Base-by-base conservation (phyloP, 1,140 invertebrate species). In the Cylas formicarius region DNA sequence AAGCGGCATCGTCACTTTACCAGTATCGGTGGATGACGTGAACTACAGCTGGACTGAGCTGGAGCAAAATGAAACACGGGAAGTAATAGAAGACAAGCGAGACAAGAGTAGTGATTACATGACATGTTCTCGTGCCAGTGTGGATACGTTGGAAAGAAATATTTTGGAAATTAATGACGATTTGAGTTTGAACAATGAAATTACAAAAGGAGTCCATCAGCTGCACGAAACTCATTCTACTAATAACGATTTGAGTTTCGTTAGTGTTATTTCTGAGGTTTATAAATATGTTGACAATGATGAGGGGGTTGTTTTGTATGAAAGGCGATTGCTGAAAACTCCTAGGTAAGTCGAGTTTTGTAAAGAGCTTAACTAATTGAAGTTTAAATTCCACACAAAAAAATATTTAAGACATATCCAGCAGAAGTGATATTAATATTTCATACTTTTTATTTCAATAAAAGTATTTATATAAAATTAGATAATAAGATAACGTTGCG, bases 281-380 rank as follows among this genome's bases (percentile, higher is more conserved):
- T 87, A 85, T 52, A 80, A 79, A 35, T 84, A 86, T 61, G 74
- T 79, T 28, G 83, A 87, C 64, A 65, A 67, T 42, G 78, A 84
- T 36, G 74, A 84, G 52, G 78, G 80, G 27, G 65, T 86, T 1
- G 71, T 76, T 27, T 72, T 88, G 16, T 74, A 81, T 50, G 84
- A 87, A 62, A 78, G 75, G 32, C 72, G 79, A 56, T 60, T 80
- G 24, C 69, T 74, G 6, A 66, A 74, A n/a, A 62, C 71, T 3
- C 61, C 72, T 20, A 67, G 69, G 77, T 81, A 50, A 50, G 41
- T 43, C 4, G 14, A 13, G 28, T 17, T 9, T 24, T 44, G 1
- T 9, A 37, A 18, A 3, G 38, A 45, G 22, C 8, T 7, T 26
- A 34, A 4, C 18, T 34, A n/a, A n/a, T n/a, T n/a, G n/a, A n/a